Base-by-base conservation (phyloP, 2,888 invertebrate species). In the Mantis religiosa region DNA sequence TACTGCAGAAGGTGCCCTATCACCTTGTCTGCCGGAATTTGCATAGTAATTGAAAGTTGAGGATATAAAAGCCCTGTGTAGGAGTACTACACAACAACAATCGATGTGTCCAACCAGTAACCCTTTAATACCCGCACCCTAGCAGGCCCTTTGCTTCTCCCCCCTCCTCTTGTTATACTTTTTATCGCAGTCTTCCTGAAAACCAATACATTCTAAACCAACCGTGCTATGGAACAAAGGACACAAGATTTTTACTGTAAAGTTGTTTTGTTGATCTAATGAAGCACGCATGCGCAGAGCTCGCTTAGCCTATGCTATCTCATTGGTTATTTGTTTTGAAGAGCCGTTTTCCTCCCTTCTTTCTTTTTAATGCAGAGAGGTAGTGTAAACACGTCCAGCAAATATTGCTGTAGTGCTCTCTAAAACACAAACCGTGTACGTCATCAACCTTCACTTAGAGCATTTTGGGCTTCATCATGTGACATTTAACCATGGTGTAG, bases 11-110 rank as follows among this genome's bases (percentile, higher is more conserved):
- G 54, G 54, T 71, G 25, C 54, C 54, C 54, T 71, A 71, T 25
- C 54, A 71, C 54, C 54, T 71, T 71, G 54, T 71, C 54, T 71
- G 54, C 20, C 27, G 30, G 81, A 71, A 86, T 86, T 86, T 86
- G 86, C 86, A 86, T 86, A 86, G 86, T 86, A 86, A 86, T 86
- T 86, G 86, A 86, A 86, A 86, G 81, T 86, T 28, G 28, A 30
- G 71, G 86, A 86, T 86, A 30, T 86, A 86, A 86, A 86, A 86
- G 81, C 86, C 28, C 25, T 28, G 81, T 71, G 81, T 81, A 30
- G 71, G 30, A 30, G 54, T 20, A 71, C 54, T 71, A 25, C 54
- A 71, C 54, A 71, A 86, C 86, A 81, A 86, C 86, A 86, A 86
- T 86, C 86, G 81, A 81, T 81, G 86, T 86, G 28, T 86, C 54